These are phyloP conservation scores for Arothron firmamentum DNA, from an alignment of 2,113 vertebrate genomes.

Conservation along the genomic window DNA sequence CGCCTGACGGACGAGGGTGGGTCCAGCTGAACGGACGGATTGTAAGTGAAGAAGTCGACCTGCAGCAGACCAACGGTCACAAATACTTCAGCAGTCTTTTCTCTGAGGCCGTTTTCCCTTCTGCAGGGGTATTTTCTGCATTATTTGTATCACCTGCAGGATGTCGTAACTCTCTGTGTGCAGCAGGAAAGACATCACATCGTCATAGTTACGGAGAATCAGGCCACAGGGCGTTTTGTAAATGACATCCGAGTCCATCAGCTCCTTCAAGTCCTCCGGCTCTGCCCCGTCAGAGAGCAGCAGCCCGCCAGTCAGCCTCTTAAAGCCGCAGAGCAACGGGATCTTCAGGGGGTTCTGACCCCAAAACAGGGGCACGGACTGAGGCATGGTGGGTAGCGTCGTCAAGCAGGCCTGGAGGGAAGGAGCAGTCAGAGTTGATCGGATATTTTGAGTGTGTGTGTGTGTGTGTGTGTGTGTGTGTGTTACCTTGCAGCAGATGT, in stretches of 20 bases:
- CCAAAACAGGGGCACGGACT: conserved; percentile 56
- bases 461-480: background rate
- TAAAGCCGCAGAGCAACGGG: conserved; percentile 82
- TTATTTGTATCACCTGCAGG: conserved; percentile 67
- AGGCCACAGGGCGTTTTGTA: conserved; percentile 90
- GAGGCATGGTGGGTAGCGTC: conserved; percentile 41
- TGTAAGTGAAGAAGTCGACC: conserved; percentile 89
- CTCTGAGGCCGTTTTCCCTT: too few relatives aligned
- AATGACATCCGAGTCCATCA: conserved; percentile 64
- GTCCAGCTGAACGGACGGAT: conserved; percentile 75
- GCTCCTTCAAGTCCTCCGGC: background rate
- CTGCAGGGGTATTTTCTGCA: background rate
- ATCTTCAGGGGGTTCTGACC: conserved; percentile 84
- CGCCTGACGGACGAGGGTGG: conserved; percentile 7
- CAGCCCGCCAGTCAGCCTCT: conserved; percentile 74
- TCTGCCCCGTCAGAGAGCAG: fast-evolving
- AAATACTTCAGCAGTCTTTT: too few relatives aligned
- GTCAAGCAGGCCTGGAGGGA: conserved; percentile 71
- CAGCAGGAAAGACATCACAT: conserved; percentile 81
- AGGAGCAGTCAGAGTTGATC: too few relatives aligned
- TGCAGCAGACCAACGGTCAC: conserved; percentile 9
- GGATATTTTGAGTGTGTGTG: background rate
- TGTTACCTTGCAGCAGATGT: conserved; percentile 72
- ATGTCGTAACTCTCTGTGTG: conserved; percentile 77
- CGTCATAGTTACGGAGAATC: conserved; percentile 76